Evolutionary conservation across 2,113 vertebrate species (phyloP).

Genomic region (Brachirus orientalis): DNA sequence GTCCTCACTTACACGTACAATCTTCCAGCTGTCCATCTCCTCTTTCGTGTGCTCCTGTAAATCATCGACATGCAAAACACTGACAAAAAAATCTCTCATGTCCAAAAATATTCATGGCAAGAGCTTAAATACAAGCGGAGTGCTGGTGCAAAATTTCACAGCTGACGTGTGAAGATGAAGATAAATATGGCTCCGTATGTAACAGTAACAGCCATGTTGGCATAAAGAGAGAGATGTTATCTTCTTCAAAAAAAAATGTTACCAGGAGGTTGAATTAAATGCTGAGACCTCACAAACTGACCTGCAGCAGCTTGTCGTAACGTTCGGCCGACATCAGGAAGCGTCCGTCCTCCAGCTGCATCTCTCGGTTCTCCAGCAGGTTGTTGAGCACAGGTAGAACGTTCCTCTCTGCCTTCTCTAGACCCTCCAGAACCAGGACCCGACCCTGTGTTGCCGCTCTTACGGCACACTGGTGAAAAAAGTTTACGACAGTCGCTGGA

Average conservation of each 20-base stretch:
- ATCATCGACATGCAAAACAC: not conserved
- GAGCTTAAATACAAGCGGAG: not conserved
- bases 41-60: conserved; percentile 91
- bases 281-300: conserved; percentile 50
- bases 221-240: too few relatives aligned
- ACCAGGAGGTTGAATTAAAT: not conserved
- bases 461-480: conserved; percentile 88
- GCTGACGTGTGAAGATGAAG: conserved; percentile 20
- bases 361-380: conserved; percentile 96
- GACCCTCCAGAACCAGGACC: conserved; percentile 92
- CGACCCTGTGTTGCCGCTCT: conserved; percentile 93
- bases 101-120: conserved; percentile 9
- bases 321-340: conserved; percentile 95
- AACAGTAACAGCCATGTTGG: too few relatives aligned
- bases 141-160: conserved; percentile 19
- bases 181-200: not conserved
- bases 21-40: conserved; percentile 93
- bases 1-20: conserved; percentile 95
- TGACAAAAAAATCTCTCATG: not conserved
- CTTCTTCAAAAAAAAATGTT: too few relatives aligned
- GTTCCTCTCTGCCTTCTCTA: conserved; percentile 96
- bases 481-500: not conserved
- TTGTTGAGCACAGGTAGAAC: conserved; percentile 96
- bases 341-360: conserved; percentile 97
- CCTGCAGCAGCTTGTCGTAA: conserved; percentile 94